Base-by-base conservation (phyloP, 2,797 vertebrate species). In the Trematomus bernacchii region DNA sequence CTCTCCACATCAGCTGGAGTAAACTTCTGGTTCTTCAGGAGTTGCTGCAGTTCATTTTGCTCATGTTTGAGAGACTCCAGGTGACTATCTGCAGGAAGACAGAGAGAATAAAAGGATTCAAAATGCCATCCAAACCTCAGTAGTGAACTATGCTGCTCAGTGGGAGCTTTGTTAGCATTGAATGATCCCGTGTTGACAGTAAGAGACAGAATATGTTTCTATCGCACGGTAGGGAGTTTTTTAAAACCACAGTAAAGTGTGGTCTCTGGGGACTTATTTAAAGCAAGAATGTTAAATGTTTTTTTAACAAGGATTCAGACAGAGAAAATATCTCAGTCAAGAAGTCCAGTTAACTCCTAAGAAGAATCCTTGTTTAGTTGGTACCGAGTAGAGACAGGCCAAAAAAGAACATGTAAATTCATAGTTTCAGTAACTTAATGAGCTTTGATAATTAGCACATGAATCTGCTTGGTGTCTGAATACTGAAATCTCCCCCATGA, bases 1-100 rank as follows among this genome's bases (percentile, higher is more conserved):
- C 97, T 95, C 87, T 99, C 96, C 0, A 98, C 96, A 53, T 99
- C 98, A 0, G 96, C 96, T 51, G 96, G 95, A 3, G 97, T 98
- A 77, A 97, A 98, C 83, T 98, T 97, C 76, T 99, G 98, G 82
- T 97, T 97, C 89, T 96, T 93, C 76, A 97, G 83, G 73, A 96
- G 91, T 72, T 91, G 93, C 74, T 96, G 95, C 18, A 99, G 96
- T 4, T 93, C 91, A 30, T 91, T 71, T 19, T 94, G 96, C 82
- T 99, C 96, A 48, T 96, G 95, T 85, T 96, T 97, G 55, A 96
- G 83, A 71, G 95, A 90, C 82, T 97, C 96, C 66, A 93, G 82
- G 75, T 97, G 96, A 82, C 95, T 81, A 77, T 91, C 98, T 99
- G 86, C 51, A 85, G 64, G 54, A 21, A 51, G 0, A 70, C 4